Evolutionary conservation across 1,140 invertebrate genomes (phyloP).

Genomic region (Harpegnathos saltator): DNA sequence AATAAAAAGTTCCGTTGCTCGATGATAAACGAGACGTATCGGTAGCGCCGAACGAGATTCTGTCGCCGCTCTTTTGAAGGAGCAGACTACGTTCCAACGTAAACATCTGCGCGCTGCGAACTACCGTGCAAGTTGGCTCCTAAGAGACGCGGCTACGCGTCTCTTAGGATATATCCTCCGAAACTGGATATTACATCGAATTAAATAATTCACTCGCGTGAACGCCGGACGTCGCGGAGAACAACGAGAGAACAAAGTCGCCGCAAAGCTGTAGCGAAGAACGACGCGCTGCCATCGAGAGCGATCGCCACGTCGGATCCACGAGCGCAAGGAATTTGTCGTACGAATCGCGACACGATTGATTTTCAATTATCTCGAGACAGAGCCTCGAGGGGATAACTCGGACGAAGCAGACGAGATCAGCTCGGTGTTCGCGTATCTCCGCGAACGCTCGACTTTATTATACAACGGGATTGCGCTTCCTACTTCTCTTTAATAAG

Average conservation of each 20-base stretch:
- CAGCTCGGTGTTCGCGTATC: too few species aligned
- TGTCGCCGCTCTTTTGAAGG: background rate
- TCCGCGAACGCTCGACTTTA: too few species aligned
- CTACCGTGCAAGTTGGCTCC: conserved; percentile 31
- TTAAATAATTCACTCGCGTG: conserved; percentile 57
- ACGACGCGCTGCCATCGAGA: background rate
- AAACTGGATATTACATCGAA: conserved; percentile 49
- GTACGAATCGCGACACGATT: too few species aligned
- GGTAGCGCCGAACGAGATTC: background rate
- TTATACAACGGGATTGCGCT: too few species aligned
- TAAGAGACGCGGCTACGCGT: conserved; percentile 31
- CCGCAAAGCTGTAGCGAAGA: background rate
- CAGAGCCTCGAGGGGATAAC: too few species aligned
- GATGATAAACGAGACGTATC: conserved; percentile 54
- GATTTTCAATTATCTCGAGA: too few species aligned
- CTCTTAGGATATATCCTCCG: background rate
- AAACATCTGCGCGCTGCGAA: conserved; percentile 37
- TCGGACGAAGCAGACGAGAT: too few species aligned
- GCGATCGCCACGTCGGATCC: too few species aligned
- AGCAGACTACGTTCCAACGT: conserved; percentile 10
- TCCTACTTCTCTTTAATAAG: too few species aligned
- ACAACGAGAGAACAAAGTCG: conserved; percentile 14
- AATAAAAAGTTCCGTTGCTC: conserved; percentile 49
- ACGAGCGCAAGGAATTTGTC: too few species aligned
- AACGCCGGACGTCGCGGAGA: conserved; percentile 36